These are phyloP conservation scores for Elephantulus edwardii DNA, from an alignment of 2,113 vertebrate species.

Conservation along the genomic window DNA sequence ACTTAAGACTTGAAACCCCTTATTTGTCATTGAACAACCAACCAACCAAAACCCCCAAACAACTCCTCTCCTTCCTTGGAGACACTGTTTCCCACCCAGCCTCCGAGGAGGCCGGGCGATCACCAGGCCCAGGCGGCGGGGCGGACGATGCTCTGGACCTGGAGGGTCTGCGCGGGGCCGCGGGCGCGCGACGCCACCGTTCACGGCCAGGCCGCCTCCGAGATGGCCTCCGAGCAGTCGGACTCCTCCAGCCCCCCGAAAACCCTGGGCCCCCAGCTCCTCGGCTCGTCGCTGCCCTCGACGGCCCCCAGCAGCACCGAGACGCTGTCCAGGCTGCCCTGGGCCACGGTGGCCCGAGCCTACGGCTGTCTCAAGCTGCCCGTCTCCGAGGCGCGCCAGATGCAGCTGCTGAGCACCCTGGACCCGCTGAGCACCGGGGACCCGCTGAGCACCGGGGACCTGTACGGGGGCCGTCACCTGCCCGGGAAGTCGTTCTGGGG, in stretches of 20 bases:
- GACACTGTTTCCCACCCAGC: background rate
- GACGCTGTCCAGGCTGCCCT: accelerated
- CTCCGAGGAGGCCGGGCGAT: too few relatives aligned
- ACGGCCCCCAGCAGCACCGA: accelerated
- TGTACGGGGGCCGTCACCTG: accelerated
- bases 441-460: too few relatives aligned
- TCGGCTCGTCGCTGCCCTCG: accelerated
- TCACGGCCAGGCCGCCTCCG: accelerated
- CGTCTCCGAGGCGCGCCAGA: accelerated
- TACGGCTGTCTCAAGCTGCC: background rate
- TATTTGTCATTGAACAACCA: too few relatives aligned
- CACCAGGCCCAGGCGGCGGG: too few relatives aligned
- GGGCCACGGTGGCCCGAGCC: background rate
- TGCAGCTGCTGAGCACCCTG: accelerated
- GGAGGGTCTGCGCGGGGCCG: accelerated
- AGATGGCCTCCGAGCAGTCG: conserved; percentile 24
- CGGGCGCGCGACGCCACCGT: background rate
- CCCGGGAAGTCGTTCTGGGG: background rate
- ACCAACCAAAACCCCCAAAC: too few relatives aligned
- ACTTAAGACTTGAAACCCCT: background rate
- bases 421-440: background rate
- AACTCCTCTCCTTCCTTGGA: too few relatives aligned
- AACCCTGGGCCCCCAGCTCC: background rate
- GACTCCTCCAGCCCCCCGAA: accelerated
- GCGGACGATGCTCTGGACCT: background rate